A percentile compares a stretch with the other conserved stretches of the same genome.
Evolutionary conservation across 1,140 invertebrate species (phyloP).

Genomic region (Monochamus saltuarius): DNA sequence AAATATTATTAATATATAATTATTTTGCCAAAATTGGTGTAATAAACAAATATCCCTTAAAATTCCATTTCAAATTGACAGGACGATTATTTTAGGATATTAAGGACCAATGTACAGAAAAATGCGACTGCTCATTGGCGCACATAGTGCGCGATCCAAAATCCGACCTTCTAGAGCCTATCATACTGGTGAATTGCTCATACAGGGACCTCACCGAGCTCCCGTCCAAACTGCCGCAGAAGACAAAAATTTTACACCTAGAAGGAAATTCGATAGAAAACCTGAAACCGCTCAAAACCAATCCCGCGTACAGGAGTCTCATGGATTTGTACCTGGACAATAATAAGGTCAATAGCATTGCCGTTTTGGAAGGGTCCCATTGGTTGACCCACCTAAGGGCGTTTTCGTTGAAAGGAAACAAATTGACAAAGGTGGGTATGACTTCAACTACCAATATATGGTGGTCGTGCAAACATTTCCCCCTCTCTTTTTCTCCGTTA

Average conservation of each 20-base stretch:
- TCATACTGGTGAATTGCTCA: conserved; percentile 61
- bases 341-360: conserved; percentile 70
- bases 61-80: too few species aligned
- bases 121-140: conserved; percentile 50
- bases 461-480: background rate
- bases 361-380: conserved; percentile 70
- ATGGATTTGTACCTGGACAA: conserved; percentile 75
- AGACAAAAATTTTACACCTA: conserved; percentile 59
- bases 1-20: too few species aligned
- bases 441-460: too few species aligned
- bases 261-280: conserved; percentile 54
- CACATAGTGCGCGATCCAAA: conserved; percentile 52
- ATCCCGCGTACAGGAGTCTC: conserved; percentile 64
- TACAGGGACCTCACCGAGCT: conserved; percentile 54
- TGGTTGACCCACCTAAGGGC: conserved; percentile 76
- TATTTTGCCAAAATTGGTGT: too few species aligned
- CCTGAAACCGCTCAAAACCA: conserved; percentile 59
- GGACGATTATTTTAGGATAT: conserved; percentile 34
- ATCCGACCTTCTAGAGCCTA: conserved; percentile 49
- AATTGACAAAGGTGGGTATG: conserved; percentile 64
- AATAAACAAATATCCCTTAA: too few species aligned
- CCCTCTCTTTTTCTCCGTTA: too few species aligned
- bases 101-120: conserved; percentile 42
- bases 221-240: conserved; percentile 57
- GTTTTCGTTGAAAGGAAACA: conserved; percentile 71